phyloP scores from a whole-genome alignment of 2,113 vertebrate species.

The Cinclus mexicanus region DNA sequence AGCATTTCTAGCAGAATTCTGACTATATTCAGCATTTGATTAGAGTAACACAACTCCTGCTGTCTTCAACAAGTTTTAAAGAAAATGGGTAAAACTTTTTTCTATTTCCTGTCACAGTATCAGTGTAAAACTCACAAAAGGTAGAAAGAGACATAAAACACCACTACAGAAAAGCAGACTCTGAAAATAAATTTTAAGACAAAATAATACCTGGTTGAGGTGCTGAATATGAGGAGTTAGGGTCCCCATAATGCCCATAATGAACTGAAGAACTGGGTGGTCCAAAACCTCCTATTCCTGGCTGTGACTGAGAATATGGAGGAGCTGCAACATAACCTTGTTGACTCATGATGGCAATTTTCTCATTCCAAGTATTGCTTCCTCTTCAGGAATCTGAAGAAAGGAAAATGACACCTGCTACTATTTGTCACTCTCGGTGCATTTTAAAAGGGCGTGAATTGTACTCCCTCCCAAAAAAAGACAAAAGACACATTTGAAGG shows the following conservation, averaged over 20 bases:
- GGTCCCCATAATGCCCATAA: slow-evolving; percentile 85
- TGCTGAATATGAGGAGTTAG: slow-evolving; percentile 67
- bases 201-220: slow-evolving; percentile 80
- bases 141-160: background rate
- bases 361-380: slow-evolving; percentile 40
- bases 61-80: background rate
- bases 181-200: background rate
- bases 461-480: background rate
- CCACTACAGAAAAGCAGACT: background rate
- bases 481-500: background rate
- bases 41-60: background rate
- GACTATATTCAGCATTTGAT: background rate
- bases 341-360: slow-evolving; percentile 85
- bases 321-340: slow-evolving; percentile 93
- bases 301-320: slow-evolving; percentile 89
- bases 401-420: background rate
- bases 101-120: background rate
- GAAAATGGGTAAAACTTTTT: background rate
- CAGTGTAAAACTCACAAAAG: background rate
- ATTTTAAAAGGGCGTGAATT: background rate
- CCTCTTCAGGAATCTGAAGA: slow-evolving; percentile 43
- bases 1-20: background rate
- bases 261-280: slow-evolving; percentile 73
- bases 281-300: slow-evolving; percentile 86
- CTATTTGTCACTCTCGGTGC: background rate